These are phyloP conservation scores for Meteorus sp. DNA, from an alignment of 1,140 invertebrate species.

Conservation along the genomic window DNA sequence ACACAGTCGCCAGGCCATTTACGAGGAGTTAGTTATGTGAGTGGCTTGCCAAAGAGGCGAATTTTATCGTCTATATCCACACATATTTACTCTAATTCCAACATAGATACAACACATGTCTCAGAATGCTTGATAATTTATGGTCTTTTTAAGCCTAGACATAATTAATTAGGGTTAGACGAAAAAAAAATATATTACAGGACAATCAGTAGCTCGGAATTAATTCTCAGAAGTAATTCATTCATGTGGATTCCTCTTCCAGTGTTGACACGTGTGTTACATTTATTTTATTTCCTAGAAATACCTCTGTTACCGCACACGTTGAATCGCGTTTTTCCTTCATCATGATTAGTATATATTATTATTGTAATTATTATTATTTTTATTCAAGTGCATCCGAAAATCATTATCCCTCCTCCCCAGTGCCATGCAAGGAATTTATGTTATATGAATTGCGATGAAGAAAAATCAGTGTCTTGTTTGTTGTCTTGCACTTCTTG, in stretches of 20 bases:
- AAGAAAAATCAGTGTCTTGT: conserved; percentile 9
- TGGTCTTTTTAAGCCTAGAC: not conserved
- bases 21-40: conserved; percentile 1
- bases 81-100: not conserved
- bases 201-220: not conserved
- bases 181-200: not conserved
- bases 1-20: conserved; percentile 23
- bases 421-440: not conserved
- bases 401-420: conserved; percentile 35
- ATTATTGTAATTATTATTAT: conserved; percentile 32
- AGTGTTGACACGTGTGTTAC: not conserved
- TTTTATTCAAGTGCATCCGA: conserved; percentile 30
- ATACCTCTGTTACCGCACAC: not conserved
- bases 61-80: not conserved
- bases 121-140: conserved; percentile 11
- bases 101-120: not conserved
- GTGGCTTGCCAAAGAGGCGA: not conserved
- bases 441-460: not conserved
- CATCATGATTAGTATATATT: no score
- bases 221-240: not conserved
- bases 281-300: not conserved
- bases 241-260: not conserved
- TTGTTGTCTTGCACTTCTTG: not conserved
- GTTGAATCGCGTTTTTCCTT: not conserved
- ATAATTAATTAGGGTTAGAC: conserved; percentile 10